Base-by-base conservation (phyloP, 64 coral and sea anemone species). In the Hydrozoanthus tunicans region DNA sequence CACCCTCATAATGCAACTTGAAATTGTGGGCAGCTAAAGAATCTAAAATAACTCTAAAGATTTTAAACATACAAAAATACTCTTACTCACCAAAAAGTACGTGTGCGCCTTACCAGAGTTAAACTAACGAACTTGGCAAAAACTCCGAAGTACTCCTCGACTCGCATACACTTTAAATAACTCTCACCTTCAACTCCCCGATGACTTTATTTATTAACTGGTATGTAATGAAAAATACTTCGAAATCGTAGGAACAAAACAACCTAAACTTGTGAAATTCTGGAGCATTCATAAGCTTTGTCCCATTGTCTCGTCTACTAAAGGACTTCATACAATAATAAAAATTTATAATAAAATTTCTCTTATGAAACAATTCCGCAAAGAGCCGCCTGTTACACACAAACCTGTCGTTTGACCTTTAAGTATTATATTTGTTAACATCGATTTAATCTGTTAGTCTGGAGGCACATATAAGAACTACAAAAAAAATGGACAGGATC, bases 141-240 rank as follows among this genome's bases (percentile, higher is more conserved):
- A 52, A 26, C 53, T 12, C 9, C 5, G 74, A 88, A 7, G 58
- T 25, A 56, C 56, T n/a, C 70, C 11, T 56, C 51, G 56, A 15
- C 12, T 27, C 51, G 57, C n/a, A 56, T 70, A 75, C 55, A 59
- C 55, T 51, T 56, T 14, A 20, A 85, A 54, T 55, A 75, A 74
- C 59, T 86, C 43, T 54, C 68, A 88, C 56, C 74, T 88, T 73
- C 68, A 88, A 88, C 74, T 88, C 84, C 72, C 84, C 84, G 84
- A 67, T 88, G 84, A 70, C 84, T 58, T 73, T 57, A 23, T 73
- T 88, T 68, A 74, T 58, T 11, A 73, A 64, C 6, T 88, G 84
- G 84, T 70, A 88, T 88, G 84, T 56, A 88, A 88, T 74, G 68
- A 70, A 74, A 88, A 88, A 88, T 59, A 70, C 56, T 59, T 75